Evolutionary conservation across 2,797 vertebrate species (phyloP).

Genomic region (Neomorphus geoffroyi): DNA sequence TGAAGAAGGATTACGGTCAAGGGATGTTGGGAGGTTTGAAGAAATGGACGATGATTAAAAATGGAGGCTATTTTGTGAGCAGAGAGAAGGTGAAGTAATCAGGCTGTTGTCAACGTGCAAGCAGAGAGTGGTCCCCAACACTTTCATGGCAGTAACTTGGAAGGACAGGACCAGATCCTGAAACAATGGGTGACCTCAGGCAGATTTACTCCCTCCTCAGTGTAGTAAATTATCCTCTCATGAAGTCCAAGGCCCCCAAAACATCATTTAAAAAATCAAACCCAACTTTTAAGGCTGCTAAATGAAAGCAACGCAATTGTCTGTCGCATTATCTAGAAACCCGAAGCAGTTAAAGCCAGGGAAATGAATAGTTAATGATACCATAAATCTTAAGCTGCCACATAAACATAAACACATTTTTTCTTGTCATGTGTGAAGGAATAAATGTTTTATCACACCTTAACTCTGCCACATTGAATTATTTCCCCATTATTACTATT

Average conservation of each 20-base stretch:
- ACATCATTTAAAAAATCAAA: neutral
- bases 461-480: neutral
- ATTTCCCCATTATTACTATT: neutral
- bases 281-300: neutral
- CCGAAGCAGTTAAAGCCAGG: neutral
- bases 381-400: conserved; percentile 8
- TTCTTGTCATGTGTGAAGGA: neutral
- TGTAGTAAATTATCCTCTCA: neutral
- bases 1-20: neutral
- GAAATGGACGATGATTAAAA: neutral
- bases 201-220: neutral
- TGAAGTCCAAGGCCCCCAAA: neutral
- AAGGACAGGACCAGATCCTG: neutral
- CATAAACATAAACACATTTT: conserved; percentile 19
- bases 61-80: neutral
- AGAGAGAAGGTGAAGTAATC: neutral
- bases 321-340: neutral
- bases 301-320: neutral
- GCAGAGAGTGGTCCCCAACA: accelerated
- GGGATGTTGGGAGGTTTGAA: neutral
- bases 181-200: neutral
- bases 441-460: conserved; percentile 5
- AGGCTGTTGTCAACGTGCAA: no score
- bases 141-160: no score
- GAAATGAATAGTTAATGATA: conserved; percentile 47